Conservation (phyloP, 2,113 vertebrate genomes). For the Leucopsar rothschildi region DNA sequence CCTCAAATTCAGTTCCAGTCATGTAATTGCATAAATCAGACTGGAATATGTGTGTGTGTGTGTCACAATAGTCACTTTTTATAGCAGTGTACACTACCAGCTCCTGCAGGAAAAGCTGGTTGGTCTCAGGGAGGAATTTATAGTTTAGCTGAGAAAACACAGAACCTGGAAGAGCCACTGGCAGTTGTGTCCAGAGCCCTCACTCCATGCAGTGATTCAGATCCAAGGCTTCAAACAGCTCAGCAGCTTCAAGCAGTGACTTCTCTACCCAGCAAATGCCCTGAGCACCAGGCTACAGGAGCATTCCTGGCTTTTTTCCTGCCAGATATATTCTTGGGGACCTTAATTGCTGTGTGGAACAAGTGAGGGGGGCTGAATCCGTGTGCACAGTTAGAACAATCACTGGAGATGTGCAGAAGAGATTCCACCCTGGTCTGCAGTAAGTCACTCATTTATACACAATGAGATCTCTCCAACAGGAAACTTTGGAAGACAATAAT, state of each 20-base stretch:
- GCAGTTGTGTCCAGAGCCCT: neutral
- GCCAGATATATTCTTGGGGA: neutral
- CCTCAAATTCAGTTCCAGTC: neutral
- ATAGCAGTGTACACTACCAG: neutral
- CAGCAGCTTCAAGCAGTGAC: neutral
- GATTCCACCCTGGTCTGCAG: neutral
- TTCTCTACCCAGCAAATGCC: neutral
- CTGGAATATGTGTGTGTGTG: accelerated
- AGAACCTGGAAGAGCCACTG: neutral
- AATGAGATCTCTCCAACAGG: neutral
- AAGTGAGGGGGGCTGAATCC: neutral
- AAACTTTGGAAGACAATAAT: neutral
- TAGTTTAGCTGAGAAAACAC: neutral
- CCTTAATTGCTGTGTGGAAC: neutral
- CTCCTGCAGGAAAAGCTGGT: neutral
- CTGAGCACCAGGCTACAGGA: neutral
- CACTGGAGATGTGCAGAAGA: neutral
- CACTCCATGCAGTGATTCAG: neutral
- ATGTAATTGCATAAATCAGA: neutral
- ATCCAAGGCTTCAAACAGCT: neutral
- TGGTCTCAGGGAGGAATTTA: neutral
- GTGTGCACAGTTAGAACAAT: neutral
- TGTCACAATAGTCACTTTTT: neutral
- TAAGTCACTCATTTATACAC: neutral
- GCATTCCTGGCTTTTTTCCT: neutral